These are phyloP conservation scores for Agrypnia vestita DNA, from an alignment of 1,140 invertebrate species.

Conservation along the genomic window DNA sequence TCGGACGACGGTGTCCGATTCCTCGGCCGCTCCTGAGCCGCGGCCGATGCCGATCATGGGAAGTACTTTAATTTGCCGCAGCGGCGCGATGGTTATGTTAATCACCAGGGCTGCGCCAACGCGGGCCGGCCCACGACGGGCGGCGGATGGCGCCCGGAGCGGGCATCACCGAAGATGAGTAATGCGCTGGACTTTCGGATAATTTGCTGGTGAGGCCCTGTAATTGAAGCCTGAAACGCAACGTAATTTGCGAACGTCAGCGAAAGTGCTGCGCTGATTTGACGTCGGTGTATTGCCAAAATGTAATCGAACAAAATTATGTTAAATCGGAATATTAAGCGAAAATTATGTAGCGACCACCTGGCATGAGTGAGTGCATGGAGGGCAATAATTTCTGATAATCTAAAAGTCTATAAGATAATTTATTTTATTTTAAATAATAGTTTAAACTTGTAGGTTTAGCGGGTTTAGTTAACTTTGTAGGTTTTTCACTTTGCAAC, in stretches of 20 bases:
- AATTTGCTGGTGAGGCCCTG: constrained; percentile 36
- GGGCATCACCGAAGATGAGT: constrained; percentile 36
- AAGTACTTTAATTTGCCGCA: neutral
- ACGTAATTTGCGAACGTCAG: constrained; percentile 37
- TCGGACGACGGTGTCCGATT: too few species aligned
- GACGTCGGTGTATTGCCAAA: neutral
- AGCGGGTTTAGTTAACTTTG: too few species aligned
- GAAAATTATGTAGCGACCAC: too few species aligned
- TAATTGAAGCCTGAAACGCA: constrained; percentile 37
- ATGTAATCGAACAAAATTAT: neutral
- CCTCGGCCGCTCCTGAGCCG: too few species aligned
- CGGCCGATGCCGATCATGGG: neutral
- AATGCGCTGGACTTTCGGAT: constrained; percentile 28
- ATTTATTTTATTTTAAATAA: too few species aligned
- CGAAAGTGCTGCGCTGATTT: neutral
- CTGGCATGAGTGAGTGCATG: too few species aligned
- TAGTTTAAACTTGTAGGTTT: too few species aligned
- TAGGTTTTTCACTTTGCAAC: too few species aligned
- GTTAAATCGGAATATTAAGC: too few species aligned
- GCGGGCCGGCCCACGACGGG: neutral
- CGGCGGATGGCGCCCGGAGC: constrained; percentile 20
- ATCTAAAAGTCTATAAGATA: too few species aligned
- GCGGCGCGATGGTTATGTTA: neutral
- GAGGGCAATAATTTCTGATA: too few species aligned
- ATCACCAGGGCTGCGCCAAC: neutral